Evolutionary conservation across 2,888 invertebrate genomes (phyloP), one percentile per base, ranked within the genome.

Genomic region (Ctena decussata): DNA sequence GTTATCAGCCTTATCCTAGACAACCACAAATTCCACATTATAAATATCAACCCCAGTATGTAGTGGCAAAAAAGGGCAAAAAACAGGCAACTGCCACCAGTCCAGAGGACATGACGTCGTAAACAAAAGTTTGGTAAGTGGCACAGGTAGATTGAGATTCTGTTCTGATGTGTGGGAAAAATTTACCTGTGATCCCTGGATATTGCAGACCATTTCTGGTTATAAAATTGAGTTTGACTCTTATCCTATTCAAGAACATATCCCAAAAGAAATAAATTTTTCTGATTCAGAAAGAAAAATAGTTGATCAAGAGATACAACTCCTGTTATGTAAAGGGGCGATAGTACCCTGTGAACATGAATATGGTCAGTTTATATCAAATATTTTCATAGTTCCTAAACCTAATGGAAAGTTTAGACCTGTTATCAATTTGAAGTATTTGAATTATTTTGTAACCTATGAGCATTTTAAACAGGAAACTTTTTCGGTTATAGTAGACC

Each of bases 341-440:
- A 53, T 53, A 12, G 35, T 60, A 11, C 1, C 60, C 8, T 60
- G n/a, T 12, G 15, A 30, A 15, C n/a, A n/a, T 21, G 37, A 75
- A 53, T 24, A 35, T 44, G 57, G 27, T 24, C 18, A 75, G n/a
- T 75, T 75, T 57, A 75, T 37, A 27, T 75, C 75, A 12, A 75
- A 57, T 37, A 75, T 75, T n/a, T 75, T 57, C 60, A 3, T 75
- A 0, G 75, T 57, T 18, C 46, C 32, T 35, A 49, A 75, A 57
- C 49, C 57, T 37, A 75, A 75, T 75, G 57, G 75, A 3, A 81
- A 70, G 78, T 85, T 78, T 65, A 75, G 75, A 60, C 75, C 75
- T 6, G 57, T 60, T 30, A 75, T 75, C 11, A 75, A 75, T 75
- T 39, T 75, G 35, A 84, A 78, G 69, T 18, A 35, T 12, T 53